A percentile compares a stretch with the other conserved stretches of the same genome.
These are phyloP conservation scores for Pteronura brasiliensis DNA, from an alignment of 2,113 vertebrate genomes.

Conservation along the genomic window DNA sequence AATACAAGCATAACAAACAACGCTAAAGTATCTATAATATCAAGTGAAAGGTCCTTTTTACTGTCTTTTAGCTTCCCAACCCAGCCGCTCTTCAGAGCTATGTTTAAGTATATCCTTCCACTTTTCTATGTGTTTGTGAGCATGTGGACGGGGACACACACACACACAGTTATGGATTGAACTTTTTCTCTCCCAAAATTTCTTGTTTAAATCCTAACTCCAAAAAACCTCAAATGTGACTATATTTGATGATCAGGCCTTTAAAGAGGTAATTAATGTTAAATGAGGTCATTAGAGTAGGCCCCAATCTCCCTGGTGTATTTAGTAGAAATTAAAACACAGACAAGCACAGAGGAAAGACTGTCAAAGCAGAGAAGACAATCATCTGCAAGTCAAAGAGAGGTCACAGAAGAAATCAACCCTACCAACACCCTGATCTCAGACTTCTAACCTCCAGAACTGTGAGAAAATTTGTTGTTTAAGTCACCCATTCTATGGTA, in stretches of 20 bases:
- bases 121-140: background rate
- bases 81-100: background rate
- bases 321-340: background rate
- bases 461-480: background rate
- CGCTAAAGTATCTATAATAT: background rate
- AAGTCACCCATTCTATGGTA: background rate
- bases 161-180: background rate
- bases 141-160: no score
- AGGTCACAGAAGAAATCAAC: background rate
- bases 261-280: background rate
- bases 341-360: background rate
- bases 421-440: background rate
- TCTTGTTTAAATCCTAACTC: background rate
- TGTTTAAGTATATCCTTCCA: background rate
- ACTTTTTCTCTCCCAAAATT: background rate
- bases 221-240: background rate
- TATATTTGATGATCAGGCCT: background rate
- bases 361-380: background rate
- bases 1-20: background rate
- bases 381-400: background rate
- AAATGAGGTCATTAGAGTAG: background rate
- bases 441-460: background rate
- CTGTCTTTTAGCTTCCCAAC: background rate
- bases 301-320: background rate
- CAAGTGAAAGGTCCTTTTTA: background rate